phyloP scores from a whole-genome alignment of 2,888 invertebrate species.

The Phlogophora meticulosa region DNA sequence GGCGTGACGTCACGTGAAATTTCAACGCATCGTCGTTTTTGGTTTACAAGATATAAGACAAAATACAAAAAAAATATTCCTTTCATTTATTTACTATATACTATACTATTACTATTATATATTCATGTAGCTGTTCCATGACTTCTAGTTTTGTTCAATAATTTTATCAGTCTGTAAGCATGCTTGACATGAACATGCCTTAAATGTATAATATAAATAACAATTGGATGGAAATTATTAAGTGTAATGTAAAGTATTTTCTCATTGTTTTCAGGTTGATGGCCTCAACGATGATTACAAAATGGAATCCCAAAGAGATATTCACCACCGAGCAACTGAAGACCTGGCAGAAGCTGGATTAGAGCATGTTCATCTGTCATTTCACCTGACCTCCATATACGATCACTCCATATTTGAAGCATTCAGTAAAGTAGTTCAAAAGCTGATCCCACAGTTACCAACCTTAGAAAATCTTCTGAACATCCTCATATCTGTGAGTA shows the following conservation, averaged over 20 bases:
- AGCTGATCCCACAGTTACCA: slow-evolving; percentile 98
- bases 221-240: not conserved
- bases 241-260: not conserved
- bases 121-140: too few species aligned
- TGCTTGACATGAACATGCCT: not conserved
- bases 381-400: slow-evolving; percentile 99
- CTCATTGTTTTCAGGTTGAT: slow-evolving; percentile 93
- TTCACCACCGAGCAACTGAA: slow-evolving; percentile 98
- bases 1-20: too few species aligned
- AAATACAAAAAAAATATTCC: too few species aligned
- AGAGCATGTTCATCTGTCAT: slow-evolving; percentile 97
- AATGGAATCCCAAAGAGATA: slow-evolving; percentile 99
- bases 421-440: slow-evolving; percentile 99
- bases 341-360: slow-evolving; percentile 97
- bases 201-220: not conserved
- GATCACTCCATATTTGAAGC: slow-evolving; percentile 99
- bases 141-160: too few species aligned
- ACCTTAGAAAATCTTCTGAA: slow-evolving; percentile 99
- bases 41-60: too few species aligned
- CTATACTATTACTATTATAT: too few species aligned
- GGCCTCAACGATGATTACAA: slow-evolving; percentile 99
- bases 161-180: not conserved
- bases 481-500: slow-evolving; percentile 98
- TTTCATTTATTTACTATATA: too few species aligned
- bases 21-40: too few species aligned